Percentiles rank a stretch among this genome's conserved stretches.
Evolutionary conservation across 1,140 invertebrate genomes (phyloP).

Genomic region (Neotoxoptera formosana): DNA sequence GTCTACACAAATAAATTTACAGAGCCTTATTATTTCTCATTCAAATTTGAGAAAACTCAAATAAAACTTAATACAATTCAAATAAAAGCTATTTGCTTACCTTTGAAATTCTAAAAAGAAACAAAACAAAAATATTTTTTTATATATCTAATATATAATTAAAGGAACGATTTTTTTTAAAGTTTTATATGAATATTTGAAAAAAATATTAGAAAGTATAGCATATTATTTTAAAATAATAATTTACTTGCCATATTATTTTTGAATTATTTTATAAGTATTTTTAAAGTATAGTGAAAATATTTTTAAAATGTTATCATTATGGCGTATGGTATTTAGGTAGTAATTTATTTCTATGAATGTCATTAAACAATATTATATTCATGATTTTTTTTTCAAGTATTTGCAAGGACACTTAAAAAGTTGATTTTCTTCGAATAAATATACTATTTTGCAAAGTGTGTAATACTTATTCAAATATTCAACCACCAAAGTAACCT

Average conservation of each 20-base stretch:
- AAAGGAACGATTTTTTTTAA: too few species aligned
- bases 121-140: too few species aligned
- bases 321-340: not conserved
- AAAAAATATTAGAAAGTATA: too few species aligned
- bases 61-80: not conserved
- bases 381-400: not conserved
- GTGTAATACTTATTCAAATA: not conserved
- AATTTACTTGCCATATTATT: not conserved
- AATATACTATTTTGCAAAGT: not conserved
- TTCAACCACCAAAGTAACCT: not conserved
- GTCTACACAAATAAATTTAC: not conserved
- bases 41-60: not conserved
- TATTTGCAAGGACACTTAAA: not conserved
- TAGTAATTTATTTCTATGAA: not conserved
- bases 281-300: not conserved
- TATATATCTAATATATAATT: too few species aligned
- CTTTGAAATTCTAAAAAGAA: not conserved
- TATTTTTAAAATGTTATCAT: not conserved
- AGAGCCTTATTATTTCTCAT: not conserved
- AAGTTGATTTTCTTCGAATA: not conserved
- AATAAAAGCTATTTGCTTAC: slow-evolving; percentile 3
- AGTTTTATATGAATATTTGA: too few species aligned
- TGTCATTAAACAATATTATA: not conserved
- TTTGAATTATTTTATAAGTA: not conserved
- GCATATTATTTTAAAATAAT: too few species aligned